phyloP scores from a whole-genome alignment of 2,888 invertebrate species.

The Polyploca ridens region DNA sequence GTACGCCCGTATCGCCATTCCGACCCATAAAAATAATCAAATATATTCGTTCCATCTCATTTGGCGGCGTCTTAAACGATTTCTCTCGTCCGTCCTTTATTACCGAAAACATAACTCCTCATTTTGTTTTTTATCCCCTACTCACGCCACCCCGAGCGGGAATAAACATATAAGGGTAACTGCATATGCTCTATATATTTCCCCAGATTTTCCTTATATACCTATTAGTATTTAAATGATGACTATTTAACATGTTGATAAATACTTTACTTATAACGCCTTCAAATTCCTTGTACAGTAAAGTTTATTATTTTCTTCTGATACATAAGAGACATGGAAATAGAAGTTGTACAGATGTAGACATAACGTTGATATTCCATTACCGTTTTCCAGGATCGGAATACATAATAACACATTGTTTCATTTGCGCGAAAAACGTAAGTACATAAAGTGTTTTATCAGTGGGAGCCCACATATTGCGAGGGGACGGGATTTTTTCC shows the following conservation, averaged over 20 bases:
- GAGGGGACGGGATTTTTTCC: constrained; percentile 80
- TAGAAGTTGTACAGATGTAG: constrained; percentile 11
- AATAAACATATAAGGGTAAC: constrained; percentile 72
- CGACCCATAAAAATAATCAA: constrained; percentile 83
- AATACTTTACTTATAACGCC: not conserved
- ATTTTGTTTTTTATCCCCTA: constrained; percentile 84
- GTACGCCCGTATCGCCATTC: constrained; percentile 77
- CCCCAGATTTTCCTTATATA: constrained; percentile 58
- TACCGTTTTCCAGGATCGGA: constrained; percentile 11
- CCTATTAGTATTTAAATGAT: constrained; percentile 31
- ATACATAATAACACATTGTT: constrained; percentile 74
- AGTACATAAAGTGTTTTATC: constrained; percentile 80
- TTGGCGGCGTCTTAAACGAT: constrained; percentile 84
- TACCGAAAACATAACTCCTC: constrained; percentile 85
- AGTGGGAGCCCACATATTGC: constrained; percentile 82
- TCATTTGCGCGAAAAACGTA: constrained; percentile 73
- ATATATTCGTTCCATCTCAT: constrained; percentile 85
- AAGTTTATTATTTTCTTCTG: not conserved
- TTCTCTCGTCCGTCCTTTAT: constrained; percentile 84
- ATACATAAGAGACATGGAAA: not conserved
- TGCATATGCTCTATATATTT: constrained; percentile 79
- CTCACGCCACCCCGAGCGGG: constrained; percentile 69
- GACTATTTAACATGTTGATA: not conserved
- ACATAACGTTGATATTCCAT: constrained; percentile 19
- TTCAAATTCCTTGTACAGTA: not conserved